phyloP scores from a whole-genome alignment of 2,888 invertebrate species.

The Nycteola revayana region DNA sequence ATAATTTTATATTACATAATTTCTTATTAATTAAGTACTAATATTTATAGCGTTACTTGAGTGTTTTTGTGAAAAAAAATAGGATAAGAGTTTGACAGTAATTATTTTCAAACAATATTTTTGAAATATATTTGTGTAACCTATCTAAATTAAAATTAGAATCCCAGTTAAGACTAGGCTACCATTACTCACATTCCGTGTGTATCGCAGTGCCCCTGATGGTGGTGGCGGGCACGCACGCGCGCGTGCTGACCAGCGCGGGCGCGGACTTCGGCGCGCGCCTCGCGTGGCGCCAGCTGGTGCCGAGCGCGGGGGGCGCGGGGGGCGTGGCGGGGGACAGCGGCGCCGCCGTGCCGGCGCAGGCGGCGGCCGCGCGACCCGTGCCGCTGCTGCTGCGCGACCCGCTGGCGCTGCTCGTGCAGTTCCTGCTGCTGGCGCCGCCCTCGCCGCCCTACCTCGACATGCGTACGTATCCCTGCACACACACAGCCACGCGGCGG shows the following conservation, averaged over 20 bases:
- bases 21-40: background rate
- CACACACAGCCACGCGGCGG: conserved; percentile 24
- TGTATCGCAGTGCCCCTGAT: conserved; percentile 89
- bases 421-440: conserved; percentile 92
- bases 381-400: conserved; percentile 94
- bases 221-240: conserved; percentile 93
- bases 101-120: no score
- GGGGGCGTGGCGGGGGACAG: conserved; percentile 10
- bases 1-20: no score
- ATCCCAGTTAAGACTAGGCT: no score
- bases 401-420: conserved; percentile 92
- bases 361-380: conserved; percentile 35
- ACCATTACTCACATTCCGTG: background rate
- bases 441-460: conserved; percentile 86
- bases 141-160: no score
- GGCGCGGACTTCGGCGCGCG: conserved; percentile 48
- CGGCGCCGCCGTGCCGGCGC: conserved; percentile 26
- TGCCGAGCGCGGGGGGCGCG: conserved; percentile 10
- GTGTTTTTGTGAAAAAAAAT: no score
- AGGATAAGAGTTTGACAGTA: no score
- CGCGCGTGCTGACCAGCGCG: conserved; percentile 83
- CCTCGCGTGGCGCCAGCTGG: conserved; percentile 42
- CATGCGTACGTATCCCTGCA: conserved; percentile 87
- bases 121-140: no score
- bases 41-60: no score